Evolutionary conservation across 2,888 invertebrate genomes (phyloP).

Genomic region (Hesperia comma): DNA sequence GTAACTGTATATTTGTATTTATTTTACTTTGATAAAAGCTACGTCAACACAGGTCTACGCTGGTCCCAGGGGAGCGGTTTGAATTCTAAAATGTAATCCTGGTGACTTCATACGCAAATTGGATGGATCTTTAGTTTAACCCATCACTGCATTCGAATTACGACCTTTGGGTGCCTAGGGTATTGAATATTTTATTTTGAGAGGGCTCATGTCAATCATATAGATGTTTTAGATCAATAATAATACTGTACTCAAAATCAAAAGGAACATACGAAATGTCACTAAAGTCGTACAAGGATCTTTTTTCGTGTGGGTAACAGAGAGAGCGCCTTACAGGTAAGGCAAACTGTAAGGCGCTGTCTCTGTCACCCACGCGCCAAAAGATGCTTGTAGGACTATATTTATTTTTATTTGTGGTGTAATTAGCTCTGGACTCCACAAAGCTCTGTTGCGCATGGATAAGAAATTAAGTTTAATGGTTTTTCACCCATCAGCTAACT

Average conservation of each 20-base stretch:
- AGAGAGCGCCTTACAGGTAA: too few relatives aligned
- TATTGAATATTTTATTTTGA: constrained; percentile 7
- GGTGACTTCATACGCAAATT: constrained; percentile 55
- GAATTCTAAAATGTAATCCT: constrained; percentile 47
- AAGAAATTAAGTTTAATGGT: too few relatives aligned
- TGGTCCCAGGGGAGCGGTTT: constrained; percentile 36
- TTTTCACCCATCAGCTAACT: too few relatives aligned
- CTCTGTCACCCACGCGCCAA: too few relatives aligned
- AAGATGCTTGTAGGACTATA: too few relatives aligned
- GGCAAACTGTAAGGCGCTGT: too few relatives aligned
- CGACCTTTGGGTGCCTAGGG: constrained; percentile 25
- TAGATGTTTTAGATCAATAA: not conserved
- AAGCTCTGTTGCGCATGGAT: too few relatives aligned
- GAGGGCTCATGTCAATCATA: constrained; percentile 4
- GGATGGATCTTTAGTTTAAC: constrained; percentile 37
- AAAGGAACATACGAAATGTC: not conserved
- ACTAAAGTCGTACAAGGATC: too few relatives aligned
- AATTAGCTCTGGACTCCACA: too few relatives aligned
- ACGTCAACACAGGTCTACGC: not conserved
- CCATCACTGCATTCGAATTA: constrained; percentile 17
- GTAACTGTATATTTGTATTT: not conserved
- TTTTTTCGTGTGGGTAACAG: too few relatives aligned
- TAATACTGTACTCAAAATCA: not conserved
- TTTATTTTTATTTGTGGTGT: too few relatives aligned
- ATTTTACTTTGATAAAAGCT: not conserved